These are phyloP conservation scores for Myotis vivesi DNA, from an alignment of 2,797 vertebrate species.

Conservation along the genomic window DNA sequence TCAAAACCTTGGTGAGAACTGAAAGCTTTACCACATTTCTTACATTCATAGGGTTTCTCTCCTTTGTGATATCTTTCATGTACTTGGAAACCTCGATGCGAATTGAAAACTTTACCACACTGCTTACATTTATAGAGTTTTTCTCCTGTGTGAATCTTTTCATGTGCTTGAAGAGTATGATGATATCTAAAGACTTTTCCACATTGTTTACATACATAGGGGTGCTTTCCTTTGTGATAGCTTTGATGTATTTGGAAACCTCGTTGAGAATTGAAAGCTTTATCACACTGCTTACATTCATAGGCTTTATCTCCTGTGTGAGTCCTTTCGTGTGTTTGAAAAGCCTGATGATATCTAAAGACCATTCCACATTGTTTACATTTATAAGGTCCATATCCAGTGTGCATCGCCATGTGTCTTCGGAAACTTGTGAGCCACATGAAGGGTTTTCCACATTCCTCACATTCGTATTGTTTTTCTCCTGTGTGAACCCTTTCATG, in stretches of 20 bases:
- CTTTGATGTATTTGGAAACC: slow-evolving; percentile 1
- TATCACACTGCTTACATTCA: slow-evolving; percentile 32
- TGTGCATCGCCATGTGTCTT: slow-evolving; percentile 25
- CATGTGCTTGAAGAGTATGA: slow-evolving; percentile 5
- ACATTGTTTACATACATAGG: background rate
- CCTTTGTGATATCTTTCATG: slow-evolving; percentile 29
- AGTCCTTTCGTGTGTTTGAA: slow-evolving; percentile 25
- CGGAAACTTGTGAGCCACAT: background rate
- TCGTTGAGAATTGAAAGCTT: background rate
- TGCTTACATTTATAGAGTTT: background rate
- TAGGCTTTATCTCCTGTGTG: slow-evolving; percentile 52
- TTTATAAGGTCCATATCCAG: slow-evolving; percentile 41
- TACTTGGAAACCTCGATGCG: background rate
- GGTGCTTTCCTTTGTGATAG: background rate
- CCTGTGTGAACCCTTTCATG: slow-evolving; percentile 40
- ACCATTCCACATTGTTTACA: slow-evolving; percentile 47
- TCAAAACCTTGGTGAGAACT: background rate
- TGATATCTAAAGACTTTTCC: background rate
- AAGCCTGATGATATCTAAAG: slow-evolving; percentile 50
- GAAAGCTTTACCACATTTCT: slow-evolving; percentile 25
- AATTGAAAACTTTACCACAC: background rate
- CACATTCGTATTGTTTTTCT: slow-evolving; percentile 46
- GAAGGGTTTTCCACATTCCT: slow-evolving; percentile 32
- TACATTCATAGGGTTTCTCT: slow-evolving; percentile 3
- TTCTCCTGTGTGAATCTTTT: background rate